phyloP scores from a whole-genome alignment of 2,113 vertebrate genomes.

The Salvator merianae region DNA sequence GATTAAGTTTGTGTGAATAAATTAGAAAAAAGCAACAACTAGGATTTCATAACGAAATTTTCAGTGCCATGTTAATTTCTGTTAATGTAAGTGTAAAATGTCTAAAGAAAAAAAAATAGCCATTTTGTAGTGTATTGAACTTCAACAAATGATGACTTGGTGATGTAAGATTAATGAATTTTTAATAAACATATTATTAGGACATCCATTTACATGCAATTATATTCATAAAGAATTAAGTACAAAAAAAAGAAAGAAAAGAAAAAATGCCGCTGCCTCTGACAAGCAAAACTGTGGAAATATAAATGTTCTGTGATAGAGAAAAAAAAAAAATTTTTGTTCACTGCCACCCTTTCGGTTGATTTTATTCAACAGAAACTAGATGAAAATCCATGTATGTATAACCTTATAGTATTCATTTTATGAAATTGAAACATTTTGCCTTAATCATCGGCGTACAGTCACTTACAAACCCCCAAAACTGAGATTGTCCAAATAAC shows the following conservation, averaged over 20 bases:
- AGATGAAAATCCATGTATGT: neutral
- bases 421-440: no score
- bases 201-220: slow-evolving; percentile 27
- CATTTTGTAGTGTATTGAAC: slow-evolving; percentile 41
- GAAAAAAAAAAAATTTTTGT: no score
- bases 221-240: slow-evolving; percentile 37
- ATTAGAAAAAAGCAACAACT: neutral
- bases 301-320: neutral
- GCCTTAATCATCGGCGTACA: no score
- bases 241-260: slow-evolving; percentile 13
- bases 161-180: slow-evolving; percentile 58
- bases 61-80: slow-evolving; percentile 13
- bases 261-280: neutral
- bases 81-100: slow-evolving; percentile 39
- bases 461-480: no score
- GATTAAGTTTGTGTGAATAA: neutral
- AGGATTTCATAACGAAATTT: slow-evolving; percentile 48
- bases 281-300: neutral
- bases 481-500: neutral
- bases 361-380: neutral
- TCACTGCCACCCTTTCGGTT: neutral
- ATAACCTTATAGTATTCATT: no score
- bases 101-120: slow-evolving; percentile 56
- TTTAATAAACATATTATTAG: slow-evolving; percentile 57
- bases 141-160: slow-evolving; percentile 58